phyloP scores from a whole-genome alignment of 1,140 invertebrate species.

The Monomorium pharaonis region DNA sequence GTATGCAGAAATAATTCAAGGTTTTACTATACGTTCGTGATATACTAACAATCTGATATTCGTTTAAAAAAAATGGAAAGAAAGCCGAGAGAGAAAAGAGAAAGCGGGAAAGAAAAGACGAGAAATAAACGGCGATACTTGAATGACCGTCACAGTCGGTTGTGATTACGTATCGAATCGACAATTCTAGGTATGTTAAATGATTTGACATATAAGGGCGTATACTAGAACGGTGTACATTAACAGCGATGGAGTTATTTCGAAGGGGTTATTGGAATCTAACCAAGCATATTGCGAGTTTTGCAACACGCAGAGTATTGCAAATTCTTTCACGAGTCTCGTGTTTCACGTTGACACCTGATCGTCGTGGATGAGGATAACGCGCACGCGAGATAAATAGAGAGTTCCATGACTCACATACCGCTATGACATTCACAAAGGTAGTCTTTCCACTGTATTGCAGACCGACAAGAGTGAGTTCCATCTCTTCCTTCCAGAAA shows the following conservation, averaged over 20 bases:
- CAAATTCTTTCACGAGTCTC: background rate
- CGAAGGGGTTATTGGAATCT: conserved; percentile 66
- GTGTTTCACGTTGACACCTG: background rate
- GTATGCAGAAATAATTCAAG: background rate
- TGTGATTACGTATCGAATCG: background rate
- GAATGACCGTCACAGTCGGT: background rate
- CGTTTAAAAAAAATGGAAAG: background rate
- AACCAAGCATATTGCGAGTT: conserved; percentile 64
- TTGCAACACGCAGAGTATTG: background rate
- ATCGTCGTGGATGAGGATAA: background rate
- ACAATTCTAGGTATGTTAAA: background rate
- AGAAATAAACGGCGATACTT: background rate
- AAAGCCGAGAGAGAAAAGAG: background rate
- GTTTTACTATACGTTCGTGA: background rate
- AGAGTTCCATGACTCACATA: conserved; percentile 86
- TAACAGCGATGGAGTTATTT: conserved; percentile 46
- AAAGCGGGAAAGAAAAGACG: background rate
- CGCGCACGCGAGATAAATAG: background rate
- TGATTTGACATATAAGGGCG: conserved; percentile 51
- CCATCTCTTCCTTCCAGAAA: conserved; percentile 99
- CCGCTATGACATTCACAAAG: conserved; percentile 99
- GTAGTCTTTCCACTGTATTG: conserved; percentile 99
- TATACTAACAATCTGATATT: background rate
- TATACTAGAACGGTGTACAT: conserved; percentile 46
- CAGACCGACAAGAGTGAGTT: conserved; percentile 98